These are phyloP conservation scores for Dreissena rostriformis DNA, from an alignment of 1,140 invertebrate species.

Conservation along the genomic window DNA sequence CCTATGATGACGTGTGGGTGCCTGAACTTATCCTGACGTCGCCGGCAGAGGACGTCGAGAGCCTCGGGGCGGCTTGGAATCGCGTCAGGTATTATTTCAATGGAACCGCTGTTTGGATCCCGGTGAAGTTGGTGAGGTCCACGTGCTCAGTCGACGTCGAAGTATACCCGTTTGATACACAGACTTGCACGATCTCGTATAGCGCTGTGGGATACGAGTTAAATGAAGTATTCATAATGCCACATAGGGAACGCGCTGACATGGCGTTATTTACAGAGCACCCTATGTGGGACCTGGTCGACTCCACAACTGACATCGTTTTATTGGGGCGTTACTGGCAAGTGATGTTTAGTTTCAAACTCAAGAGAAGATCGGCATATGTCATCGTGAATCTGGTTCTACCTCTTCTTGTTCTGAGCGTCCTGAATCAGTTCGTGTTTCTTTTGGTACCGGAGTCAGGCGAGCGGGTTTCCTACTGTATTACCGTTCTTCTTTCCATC, in stretches of 20 bases:
- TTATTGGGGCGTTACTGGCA: background rate
- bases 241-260: background rate
- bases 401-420: slow-evolving; percentile 84
- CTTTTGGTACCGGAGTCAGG: slow-evolving; percentile 84
- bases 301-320: background rate
- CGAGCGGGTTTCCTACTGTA: too few species aligned
- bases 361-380: slow-evolving; percentile 60
- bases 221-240: background rate
- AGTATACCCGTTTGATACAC: slow-evolving; percentile 41
- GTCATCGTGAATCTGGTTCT: slow-evolving; percentile 84
- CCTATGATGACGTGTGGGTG: slow-evolving; percentile 29
- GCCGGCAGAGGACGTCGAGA: slow-evolving; percentile 14
- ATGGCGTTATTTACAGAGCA: slow-evolving; percentile 6
- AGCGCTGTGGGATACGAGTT: slow-evolving; percentile 4
- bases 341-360: background rate
- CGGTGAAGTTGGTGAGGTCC: slow-evolving; percentile 10
- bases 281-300: too few species aligned
- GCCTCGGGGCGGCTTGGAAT: too few species aligned
- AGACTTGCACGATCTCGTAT: slow-evolving; percentile 18
- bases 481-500: too few species aligned
- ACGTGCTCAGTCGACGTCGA: slow-evolving; percentile 22
- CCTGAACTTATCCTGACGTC: slow-evolving; percentile 32
- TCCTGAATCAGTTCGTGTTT: slow-evolving; percentile 84
- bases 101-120: too few species aligned
- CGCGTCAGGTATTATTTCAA: background rate